Evolutionary conservation across 2,113 vertebrate species (phyloP).

Genomic region (Balaeniceps rex): DNA sequence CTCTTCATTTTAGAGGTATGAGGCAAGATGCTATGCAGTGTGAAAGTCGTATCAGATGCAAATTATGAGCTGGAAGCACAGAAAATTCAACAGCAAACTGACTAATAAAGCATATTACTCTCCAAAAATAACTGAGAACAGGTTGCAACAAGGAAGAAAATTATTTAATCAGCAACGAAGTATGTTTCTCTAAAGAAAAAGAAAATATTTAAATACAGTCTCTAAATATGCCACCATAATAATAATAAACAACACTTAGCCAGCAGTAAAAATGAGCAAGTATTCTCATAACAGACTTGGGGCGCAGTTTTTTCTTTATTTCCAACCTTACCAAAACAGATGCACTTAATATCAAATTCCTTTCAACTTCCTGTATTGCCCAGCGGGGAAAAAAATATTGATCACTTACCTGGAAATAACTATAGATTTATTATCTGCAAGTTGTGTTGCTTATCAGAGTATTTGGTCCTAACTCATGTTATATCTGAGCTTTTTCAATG

Average conservation of each 20-base stretch:
- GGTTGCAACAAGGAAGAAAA: not conserved
- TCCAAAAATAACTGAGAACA: not conserved
- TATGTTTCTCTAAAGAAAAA: not conserved
- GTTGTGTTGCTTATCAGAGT: not conserved
- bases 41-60: not conserved
- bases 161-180: not conserved
- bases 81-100: not conserved
- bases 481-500: not conserved
- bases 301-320: not conserved
- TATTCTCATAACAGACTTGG: not conserved
- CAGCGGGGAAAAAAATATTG: not conserved
- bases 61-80: not conserved
- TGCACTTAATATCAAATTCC: not conserved
- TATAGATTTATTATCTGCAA: not conserved
- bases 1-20: not conserved
- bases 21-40: not conserved
- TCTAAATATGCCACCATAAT: not conserved
- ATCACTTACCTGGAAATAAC: not conserved
- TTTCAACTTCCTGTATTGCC: conserved; percentile 9
- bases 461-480: not conserved
- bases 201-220: not conserved
- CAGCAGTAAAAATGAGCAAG: not conserved
- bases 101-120: not conserved
- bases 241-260: not conserved
- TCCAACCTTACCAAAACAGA: not conserved